Conservation (phyloP, 2,888 invertebrate genomes). For the Andrena fulva region DNA sequence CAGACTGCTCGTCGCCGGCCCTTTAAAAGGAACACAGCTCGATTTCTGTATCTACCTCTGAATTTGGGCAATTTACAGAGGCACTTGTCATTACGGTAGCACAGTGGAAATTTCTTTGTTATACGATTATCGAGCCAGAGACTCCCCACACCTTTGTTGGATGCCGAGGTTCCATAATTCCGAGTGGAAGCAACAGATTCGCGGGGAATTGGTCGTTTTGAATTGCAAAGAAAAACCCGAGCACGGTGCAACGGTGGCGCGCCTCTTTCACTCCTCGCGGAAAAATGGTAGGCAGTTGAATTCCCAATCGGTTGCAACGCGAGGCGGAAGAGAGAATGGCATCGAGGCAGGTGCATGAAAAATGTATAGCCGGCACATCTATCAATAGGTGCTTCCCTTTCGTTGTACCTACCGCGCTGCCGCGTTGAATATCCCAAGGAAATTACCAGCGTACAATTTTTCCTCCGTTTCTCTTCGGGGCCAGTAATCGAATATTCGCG, state of each 20-base stretch:
- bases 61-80: too few relatives aligned
- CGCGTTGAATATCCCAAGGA: constrained; percentile 55
- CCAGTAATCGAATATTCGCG: constrained; percentile 47
- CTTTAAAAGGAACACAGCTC: not conserved
- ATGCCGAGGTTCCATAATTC: constrained; percentile 27
- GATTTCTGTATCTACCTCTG: not conserved
- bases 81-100: too few relatives aligned
- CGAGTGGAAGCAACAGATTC: constrained; percentile 49
- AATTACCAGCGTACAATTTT: constrained; percentile 55
- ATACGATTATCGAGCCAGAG: too few relatives aligned
- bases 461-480: constrained; percentile 43
- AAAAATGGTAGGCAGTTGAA: constrained; percentile 60
- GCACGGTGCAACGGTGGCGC: not conserved
- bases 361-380: constrained; percentile 54
- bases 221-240: constrained; percentile 48
- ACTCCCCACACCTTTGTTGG: too few relatives aligned
- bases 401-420: constrained; percentile 35
- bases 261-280: constrained; percentile 15
- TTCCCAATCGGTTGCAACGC: constrained; percentile 50
- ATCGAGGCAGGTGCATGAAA: constrained; percentile 52
- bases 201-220: constrained; percentile 34
- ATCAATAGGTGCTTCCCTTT: constrained; percentile 37
- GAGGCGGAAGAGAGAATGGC: constrained; percentile 31
- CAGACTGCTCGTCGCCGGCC: not conserved
- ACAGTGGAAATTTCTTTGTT: too few relatives aligned